Evolutionary conservation across 2,888 invertebrate genomes (phyloP).

Genomic region (Morpho achilles): DNA sequence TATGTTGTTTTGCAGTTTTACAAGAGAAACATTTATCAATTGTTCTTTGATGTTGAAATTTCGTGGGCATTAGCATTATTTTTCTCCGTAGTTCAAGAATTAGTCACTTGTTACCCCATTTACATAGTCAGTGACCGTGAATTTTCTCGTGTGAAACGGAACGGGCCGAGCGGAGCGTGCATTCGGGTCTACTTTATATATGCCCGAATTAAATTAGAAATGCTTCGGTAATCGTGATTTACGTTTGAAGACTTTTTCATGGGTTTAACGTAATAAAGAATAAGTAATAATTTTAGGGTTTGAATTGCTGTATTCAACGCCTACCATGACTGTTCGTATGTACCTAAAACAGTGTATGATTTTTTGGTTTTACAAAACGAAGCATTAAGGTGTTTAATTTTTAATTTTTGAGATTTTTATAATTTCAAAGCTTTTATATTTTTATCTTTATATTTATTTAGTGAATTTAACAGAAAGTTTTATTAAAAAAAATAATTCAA

Average conservation of each 20-base stretch:
- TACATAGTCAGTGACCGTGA: slow-evolving; percentile 75
- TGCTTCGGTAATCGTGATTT: slow-evolving; percentile 31
- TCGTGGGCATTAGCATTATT: slow-evolving; percentile 29
- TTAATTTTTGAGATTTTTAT: too few relatives aligned
- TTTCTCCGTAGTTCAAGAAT: slow-evolving; percentile 41
- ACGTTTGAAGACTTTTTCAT: slow-evolving; percentile 8
- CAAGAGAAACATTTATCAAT: slow-evolving; percentile 10
- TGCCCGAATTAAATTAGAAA: slow-evolving; percentile 67
- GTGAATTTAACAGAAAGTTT: too few relatives aligned
- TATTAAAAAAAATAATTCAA: too few relatives aligned
- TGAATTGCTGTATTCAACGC: too few relatives aligned
- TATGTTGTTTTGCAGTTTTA: neutral
- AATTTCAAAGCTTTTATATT: too few relatives aligned
- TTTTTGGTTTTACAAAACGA: too few relatives aligned
- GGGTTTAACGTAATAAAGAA: neutral
- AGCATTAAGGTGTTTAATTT: too few relatives aligned
- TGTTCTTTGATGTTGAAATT: slow-evolving; percentile 9
- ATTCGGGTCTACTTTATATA: slow-evolving; percentile 45
- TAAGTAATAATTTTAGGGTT: neutral
- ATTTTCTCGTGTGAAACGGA: slow-evolving; percentile 71
- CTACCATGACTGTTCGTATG: too few relatives aligned
- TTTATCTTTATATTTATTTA: too few relatives aligned
- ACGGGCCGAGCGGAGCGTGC: slow-evolving; percentile 51
- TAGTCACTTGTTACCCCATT: slow-evolving; percentile 61
- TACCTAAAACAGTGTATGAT: too few relatives aligned